Conservation (phyloP, 1,140 invertebrate species). For the Spodoptera frugiperda region DNA sequence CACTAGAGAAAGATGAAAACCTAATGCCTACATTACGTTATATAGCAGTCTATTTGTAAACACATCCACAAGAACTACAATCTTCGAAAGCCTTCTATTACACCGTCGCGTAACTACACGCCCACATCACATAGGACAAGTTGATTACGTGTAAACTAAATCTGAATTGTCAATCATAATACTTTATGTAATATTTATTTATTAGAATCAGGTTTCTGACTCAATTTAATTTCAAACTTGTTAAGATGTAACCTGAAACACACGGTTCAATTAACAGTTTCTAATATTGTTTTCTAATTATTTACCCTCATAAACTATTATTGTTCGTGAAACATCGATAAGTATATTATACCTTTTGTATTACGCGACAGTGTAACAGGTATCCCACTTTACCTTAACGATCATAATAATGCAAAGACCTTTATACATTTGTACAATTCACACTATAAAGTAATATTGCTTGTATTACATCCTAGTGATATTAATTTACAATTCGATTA, state of each 20-base stretch:
- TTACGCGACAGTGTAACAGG: conserved; percentile 50
- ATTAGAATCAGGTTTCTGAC: too few relatives aligned
- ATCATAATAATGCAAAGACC: conserved; percentile 57
- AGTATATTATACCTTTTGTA: not conserved
- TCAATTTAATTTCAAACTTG: too few relatives aligned
- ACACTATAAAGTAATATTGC: conserved; percentile 78
- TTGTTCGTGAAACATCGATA: not conserved
- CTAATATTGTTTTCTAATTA: too few relatives aligned
- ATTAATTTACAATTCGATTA: conserved; percentile 74
- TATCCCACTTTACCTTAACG: conserved; percentile 37
- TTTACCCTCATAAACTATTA: too few relatives aligned
- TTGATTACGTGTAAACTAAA: not conserved
- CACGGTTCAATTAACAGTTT: too few relatives aligned
- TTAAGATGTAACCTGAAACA: too few relatives aligned
- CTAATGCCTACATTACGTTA: conserved; percentile 68
- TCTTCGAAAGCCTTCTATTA: conserved; percentile 54
- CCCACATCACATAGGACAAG: not conserved
- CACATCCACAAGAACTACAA: conserved; percentile 74
- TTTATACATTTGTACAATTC: conserved; percentile 73
- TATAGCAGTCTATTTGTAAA: conserved; percentile 80
- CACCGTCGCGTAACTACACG: conserved; percentile 53
- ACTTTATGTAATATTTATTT: too few relatives aligned
- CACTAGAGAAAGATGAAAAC: conserved; percentile 81
- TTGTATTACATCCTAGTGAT: conserved; percentile 81
- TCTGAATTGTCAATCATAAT: not conserved